Evolutionary conservation across 1,140 invertebrate genomes (phyloP).

Genomic region (Phymastichus coffea): DNA sequence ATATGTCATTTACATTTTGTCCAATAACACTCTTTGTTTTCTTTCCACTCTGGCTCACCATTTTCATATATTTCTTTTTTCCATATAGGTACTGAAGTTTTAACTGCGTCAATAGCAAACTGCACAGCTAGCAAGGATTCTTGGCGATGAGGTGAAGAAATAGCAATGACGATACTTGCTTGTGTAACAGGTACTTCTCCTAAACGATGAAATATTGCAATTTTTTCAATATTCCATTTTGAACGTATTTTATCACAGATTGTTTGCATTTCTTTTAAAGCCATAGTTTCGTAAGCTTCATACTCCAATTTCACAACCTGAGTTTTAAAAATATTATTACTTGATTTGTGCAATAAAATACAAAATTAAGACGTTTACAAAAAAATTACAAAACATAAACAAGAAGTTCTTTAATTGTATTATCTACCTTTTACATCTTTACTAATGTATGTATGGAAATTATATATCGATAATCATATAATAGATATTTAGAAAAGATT

Average conservation of each 20-base stretch:
- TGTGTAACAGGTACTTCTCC: slow-evolving; percentile 85
- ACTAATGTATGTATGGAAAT: too few relatives aligned
- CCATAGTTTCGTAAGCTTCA: slow-evolving; percentile 93
- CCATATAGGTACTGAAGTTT: slow-evolving; percentile 91
- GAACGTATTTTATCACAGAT: slow-evolving; percentile 72
- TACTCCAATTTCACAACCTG: slow-evolving; percentile 83
- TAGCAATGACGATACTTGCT: slow-evolving; percentile 86
- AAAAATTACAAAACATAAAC: too few relatives aligned
- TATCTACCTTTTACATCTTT: too few relatives aligned
- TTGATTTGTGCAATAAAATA: too few relatives aligned
- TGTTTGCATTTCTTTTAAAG: slow-evolving; percentile 76
- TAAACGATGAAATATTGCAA: slow-evolving; percentile 81
- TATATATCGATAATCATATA: too few relatives aligned
- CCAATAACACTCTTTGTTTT: slow-evolving; percentile 79
- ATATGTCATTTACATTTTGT: slow-evolving; percentile 46
- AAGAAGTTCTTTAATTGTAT: too few relatives aligned
- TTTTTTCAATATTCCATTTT: slow-evolving; percentile 76
- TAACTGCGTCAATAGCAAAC: slow-evolving; percentile 83
- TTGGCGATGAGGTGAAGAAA: slow-evolving; percentile 83
- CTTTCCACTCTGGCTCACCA: slow-evolving; percentile 67
- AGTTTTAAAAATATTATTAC: too few relatives aligned
- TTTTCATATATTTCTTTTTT: slow-evolving; percentile 90
- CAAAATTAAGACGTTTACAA: too few relatives aligned
- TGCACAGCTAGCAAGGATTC: slow-evolving; percentile 81
- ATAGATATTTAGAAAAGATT: too few relatives aligned